Evolutionary conservation across 23 tunicate genomes (phyloP).

Genomic region (Ciona savignyi): DNA sequence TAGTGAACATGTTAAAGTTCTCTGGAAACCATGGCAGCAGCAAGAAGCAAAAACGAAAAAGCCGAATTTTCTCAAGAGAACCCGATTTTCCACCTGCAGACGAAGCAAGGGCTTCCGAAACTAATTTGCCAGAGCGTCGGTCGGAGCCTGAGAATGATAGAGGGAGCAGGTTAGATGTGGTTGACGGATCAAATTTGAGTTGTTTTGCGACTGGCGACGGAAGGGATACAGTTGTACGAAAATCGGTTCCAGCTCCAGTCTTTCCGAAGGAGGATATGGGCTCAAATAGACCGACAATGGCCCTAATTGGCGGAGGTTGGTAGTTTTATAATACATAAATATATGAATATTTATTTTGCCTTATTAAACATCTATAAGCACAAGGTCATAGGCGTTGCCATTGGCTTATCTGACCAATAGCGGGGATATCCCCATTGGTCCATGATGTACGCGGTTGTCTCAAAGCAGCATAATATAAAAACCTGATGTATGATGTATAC

Average conservation of each 20-base stretch:
- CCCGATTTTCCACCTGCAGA: background rate
- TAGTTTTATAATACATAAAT: too few species aligned
- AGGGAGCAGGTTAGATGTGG: background rate
- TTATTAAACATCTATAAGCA: too few species aligned
- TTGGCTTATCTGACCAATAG: too few species aligned
- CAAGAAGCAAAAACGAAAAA: background rate
- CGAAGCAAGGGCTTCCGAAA: background rate
- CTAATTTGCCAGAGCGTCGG: too few species aligned
- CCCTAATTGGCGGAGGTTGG: background rate
- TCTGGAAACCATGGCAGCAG: background rate
- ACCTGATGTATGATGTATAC: too few species aligned
- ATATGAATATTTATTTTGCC: too few species aligned
- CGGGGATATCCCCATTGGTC: too few species aligned
- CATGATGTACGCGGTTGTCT: too few species aligned
- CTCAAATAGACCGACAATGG: background rate
- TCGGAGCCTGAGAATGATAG: background rate
- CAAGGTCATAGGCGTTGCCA: too few species aligned
- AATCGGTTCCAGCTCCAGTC: too few species aligned
- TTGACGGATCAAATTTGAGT: background rate
- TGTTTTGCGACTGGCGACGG: background rate
- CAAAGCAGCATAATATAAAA: too few species aligned
- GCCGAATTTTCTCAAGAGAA: background rate
- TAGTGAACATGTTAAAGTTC: background rate
- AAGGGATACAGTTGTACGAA: background rate
- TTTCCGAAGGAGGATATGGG: background rate